Conservation (phyloP, 2,113 vertebrate species). For the Pelodiscus sinensis region DNA sequence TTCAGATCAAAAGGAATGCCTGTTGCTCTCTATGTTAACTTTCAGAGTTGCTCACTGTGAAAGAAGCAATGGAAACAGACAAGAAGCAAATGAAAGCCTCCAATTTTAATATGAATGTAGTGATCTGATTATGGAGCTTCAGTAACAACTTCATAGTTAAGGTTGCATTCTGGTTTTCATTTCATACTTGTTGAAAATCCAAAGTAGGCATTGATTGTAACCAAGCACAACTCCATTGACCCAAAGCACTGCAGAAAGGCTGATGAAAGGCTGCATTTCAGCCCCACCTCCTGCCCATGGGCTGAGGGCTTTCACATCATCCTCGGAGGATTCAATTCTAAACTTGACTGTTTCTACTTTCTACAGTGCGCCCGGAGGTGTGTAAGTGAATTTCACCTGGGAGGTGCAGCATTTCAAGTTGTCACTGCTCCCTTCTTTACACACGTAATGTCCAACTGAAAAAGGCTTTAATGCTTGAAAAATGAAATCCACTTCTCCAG, state of each 20-base stretch:
- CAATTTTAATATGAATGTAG: neutral
- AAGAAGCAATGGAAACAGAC: neutral
- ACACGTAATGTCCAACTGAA: neutral
- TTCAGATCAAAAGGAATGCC: neutral
- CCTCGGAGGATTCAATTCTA: neutral
- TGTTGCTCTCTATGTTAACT: neutral
- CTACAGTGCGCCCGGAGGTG: neutral
- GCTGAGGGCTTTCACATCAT: neutral
- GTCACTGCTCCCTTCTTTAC: neutral
- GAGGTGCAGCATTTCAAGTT: neutral
- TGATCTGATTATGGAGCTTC: neutral
- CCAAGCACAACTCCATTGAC: neutral
- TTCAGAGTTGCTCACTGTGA: neutral
- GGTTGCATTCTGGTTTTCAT: neutral
- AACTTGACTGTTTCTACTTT: neutral
- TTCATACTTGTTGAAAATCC: neutral
- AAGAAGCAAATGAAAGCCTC: neutral
- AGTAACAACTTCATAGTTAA: neutral
- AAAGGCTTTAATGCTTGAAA: neutral
- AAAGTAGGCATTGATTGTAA: neutral
- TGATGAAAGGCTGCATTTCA: neutral
- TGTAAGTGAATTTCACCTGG: neutral
- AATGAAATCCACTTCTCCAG: too few species aligned
- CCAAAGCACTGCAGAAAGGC: neutral
- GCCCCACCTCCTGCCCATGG: neutral